Evolutionary conservation across 2,113 vertebrate genomes (phyloP), one percentile per base, ranked within the genome.

Genomic region (Austrofundulus limnaeus): DNA sequence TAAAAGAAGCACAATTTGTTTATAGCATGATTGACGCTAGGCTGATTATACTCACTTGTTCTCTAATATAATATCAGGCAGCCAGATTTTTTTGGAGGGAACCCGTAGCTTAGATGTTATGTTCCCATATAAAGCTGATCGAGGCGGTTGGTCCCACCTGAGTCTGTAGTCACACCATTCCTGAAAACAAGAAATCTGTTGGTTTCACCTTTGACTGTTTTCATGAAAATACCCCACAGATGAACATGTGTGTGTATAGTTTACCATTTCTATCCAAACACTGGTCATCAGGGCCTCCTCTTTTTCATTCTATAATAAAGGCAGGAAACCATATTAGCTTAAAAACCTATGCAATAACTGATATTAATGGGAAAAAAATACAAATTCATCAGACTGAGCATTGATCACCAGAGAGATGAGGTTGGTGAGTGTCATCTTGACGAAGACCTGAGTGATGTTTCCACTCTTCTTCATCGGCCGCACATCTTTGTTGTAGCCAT

Each of bases 241-340:
- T 5, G 2, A 24, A 2, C 6, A 9, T 19, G 41, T 13, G 42
- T 54, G n/a, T 63, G 2, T n/a, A n/a, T n/a, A 21, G 10, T 10
- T 94, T 92, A 99, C 97, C 94, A 98, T 93, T 85, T 98, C 96
- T 1, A 98, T 94, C 96, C 96, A 99, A 43, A 99, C 95, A 0
- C 94, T 96, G 61, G 95, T 99, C 1, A 93, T 98, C 66, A 99
- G 91, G 6, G 94, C 94, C 75, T 98, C 97, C 67, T 97, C 95
- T 61, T 94, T 91, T 77, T 97, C 96, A 0, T 95, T 99, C 97
- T 99, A 39, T 55, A 54, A 58, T 79, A 6, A 51, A 52, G 34
- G 28, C 13, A 12, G 5, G 28, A 43, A 20, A 37, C 1, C 19
- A 2, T 8, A 41, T 45, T 21, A 39, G 24, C 24, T 57, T 13